Evolutionary conservation across 2,888 invertebrate species (phyloP).

Genomic region (Rhogogaster chlorosoma): DNA sequence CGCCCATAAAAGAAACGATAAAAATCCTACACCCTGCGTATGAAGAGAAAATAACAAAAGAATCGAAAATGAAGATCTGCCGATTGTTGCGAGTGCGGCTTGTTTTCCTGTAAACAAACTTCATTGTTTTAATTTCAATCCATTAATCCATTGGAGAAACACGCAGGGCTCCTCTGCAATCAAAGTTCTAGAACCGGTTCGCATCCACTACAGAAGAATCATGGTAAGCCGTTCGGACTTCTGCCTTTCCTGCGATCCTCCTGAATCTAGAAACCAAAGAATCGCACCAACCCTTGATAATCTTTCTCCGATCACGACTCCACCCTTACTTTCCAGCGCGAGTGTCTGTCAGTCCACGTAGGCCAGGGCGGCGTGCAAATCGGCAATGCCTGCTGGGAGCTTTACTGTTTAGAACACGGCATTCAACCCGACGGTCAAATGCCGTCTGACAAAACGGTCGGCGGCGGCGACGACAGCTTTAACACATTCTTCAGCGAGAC

Average conservation of each 20-base stretch:
- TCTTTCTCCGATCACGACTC: not conserved
- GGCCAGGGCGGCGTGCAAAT: constrained; percentile 93
- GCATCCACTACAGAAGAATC: constrained; percentile 5
- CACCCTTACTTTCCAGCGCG: constrained; percentile 81
- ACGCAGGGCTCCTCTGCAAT: not conserved
- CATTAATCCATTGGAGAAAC: not conserved
- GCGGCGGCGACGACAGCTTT: constrained; percentile 88
- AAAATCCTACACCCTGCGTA: not conserved
- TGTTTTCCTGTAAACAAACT: constrained; percentile 48
- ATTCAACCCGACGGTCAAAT: constrained; percentile 92
- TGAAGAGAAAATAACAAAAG: too few species aligned
- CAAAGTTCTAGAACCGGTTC: constrained; percentile 29
- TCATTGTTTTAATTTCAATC: constrained; percentile 37
- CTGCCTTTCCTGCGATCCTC: not conserved
- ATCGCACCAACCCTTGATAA: not conserved
- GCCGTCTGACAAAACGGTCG: constrained; percentile 89
- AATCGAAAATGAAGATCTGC: not conserved
- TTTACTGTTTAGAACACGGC: constrained; percentile 90
- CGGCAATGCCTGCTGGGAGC: constrained; percentile 92
- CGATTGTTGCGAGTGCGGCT: not conserved
- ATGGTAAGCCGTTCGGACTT: constrained; percentile 21
- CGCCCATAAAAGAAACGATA: not conserved
- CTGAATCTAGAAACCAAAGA: not conserved
- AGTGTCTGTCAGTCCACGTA: constrained; percentile 92
- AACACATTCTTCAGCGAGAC: constrained; percentile 90